Evolutionary conservation across 2,888 invertebrate genomes (phyloP).

Genomic region (Papilio gigon): DNA sequence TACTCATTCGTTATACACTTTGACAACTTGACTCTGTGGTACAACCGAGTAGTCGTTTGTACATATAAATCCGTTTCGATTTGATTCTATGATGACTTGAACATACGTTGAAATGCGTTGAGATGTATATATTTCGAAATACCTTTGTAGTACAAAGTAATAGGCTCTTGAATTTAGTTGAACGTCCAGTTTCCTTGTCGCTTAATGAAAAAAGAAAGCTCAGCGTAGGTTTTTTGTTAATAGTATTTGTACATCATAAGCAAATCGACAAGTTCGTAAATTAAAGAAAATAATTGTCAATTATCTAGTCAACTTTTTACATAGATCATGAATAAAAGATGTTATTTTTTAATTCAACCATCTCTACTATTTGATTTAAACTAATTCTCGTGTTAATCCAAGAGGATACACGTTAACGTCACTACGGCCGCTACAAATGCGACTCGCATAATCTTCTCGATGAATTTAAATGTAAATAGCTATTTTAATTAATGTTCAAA

Average conservation of each 20-base stretch:
- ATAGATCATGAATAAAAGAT: too few species aligned
- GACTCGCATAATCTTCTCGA: too few species aligned
- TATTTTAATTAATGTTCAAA: too few species aligned
- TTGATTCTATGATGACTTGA: not conserved
- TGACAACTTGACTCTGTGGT: not conserved
- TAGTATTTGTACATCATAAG: too few species aligned
- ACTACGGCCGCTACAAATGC: too few species aligned
- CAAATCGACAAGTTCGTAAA: too few species aligned
- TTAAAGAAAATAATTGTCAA: too few species aligned
- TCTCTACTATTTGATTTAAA: conserved; percentile 4
- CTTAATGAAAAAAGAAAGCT: not conserved
- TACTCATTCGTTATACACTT: too few species aligned
- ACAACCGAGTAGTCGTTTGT: not conserved
- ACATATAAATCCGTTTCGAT: not conserved
- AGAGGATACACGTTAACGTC: too few species aligned
- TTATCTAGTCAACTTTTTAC: too few species aligned
- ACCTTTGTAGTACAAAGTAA: not conserved
- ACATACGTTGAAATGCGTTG: not conserved
- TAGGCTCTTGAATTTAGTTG: not conserved
- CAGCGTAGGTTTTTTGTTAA: too few species aligned
- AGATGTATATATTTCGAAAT: not conserved
- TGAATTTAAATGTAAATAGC: too few species aligned
- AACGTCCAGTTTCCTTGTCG: not conserved
- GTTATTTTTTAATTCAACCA: not conserved
- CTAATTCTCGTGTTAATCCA: conserved; percentile 31